These are phyloP conservation scores for Carassius carassius DNA, from an alignment of 2,113 vertebrate genomes.

Conservation along the genomic window DNA sequence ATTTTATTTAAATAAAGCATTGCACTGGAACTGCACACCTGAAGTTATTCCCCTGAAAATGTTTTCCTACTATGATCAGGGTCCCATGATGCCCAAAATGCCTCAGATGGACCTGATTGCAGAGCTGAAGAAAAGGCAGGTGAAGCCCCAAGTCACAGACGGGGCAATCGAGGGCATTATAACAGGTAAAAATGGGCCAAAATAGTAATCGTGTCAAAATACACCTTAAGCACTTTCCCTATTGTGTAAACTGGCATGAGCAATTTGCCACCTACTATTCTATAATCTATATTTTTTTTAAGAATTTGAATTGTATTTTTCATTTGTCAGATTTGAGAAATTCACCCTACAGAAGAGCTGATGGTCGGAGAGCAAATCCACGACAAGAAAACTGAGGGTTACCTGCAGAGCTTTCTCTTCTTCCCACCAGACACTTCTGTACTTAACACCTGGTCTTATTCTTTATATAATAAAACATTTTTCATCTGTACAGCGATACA, in stretches of 20 bases:
- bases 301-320: neutral
- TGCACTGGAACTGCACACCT: neutral
- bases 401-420: slow-evolving; percentile 36
- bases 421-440: slow-evolving; percentile 64
- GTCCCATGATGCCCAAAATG: slow-evolving; percentile 78
- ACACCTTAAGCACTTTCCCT: neutral
- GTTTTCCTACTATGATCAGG: slow-evolving; percentile 52
- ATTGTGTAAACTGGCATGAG: slow-evolving; percentile 24
- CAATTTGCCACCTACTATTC: slow-evolving; percentile 62
- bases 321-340: slow-evolving; percentile 84
- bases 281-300: neutral
- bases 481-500: neutral
- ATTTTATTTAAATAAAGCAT: neutral
- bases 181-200: slow-evolving; percentile 81
- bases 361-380: slow-evolving; percentile 79
- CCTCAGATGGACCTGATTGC: slow-evolving; percentile 95
- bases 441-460: slow-evolving; percentile 22
- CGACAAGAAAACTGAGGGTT: slow-evolving; percentile 73
- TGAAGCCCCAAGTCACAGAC: slow-evolving; percentile 91
- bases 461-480: neutral
- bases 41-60: neutral
- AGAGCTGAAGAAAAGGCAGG: slow-evolving; percentile 94
- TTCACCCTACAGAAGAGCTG: slow-evolving; percentile 86
- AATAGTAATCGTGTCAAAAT: neutral
- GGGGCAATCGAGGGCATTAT: slow-evolving; percentile 97